Base-by-base conservation (phyloP, 2,888 invertebrate genomes). In the Parnassius apollo region DNA sequence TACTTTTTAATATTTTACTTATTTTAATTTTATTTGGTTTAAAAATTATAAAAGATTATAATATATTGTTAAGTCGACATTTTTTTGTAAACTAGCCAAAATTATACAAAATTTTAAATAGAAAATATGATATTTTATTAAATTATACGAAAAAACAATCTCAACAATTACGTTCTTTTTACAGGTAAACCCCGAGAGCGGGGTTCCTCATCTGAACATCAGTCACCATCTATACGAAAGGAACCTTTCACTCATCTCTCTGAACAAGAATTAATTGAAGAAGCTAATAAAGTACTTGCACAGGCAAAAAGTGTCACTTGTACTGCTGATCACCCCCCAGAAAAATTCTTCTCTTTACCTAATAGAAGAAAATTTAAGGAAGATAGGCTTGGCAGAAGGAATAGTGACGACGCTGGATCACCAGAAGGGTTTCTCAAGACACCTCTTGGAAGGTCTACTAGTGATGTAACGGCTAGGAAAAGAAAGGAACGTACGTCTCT, bases 251-350 rank as follows among this genome's bases (percentile, higher is more conserved):
- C 94, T 57, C 94, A 95, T 75, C 90, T 94, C 49, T 95, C 95
- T 62, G 94, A 95, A 77, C 93, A 95, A 76, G 94, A 95, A 78
- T 92, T 96, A 56, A 95, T 95, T 56, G 93, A 95, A 76, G 96
- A 96, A 90, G 96, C 96, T 44, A 95, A 95, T 67, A 92, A 93
- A 75, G 95, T 96, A 45, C 87, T 96, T 58, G 93, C 94, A 35
- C 96, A 96, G 82, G 96, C 95, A 0, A 94, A 94, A 70, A 94
- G 94, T 75, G 93, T 96, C 68, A 94, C 94, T 63, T 96, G 96
- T 80, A 93, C 92, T 51, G 92, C 93, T 13, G 93, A 93, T 65
- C 83, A 91, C 72, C 87, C 90, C 10, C 93, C 93, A n/a, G 93
- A 93, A 57, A 94, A 94, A 74, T 95, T 95, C 77, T 94, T 93